phyloP scores from a whole-genome alignment of 2,113 vertebrate species.

The Chaenogobius annularis region DNA sequence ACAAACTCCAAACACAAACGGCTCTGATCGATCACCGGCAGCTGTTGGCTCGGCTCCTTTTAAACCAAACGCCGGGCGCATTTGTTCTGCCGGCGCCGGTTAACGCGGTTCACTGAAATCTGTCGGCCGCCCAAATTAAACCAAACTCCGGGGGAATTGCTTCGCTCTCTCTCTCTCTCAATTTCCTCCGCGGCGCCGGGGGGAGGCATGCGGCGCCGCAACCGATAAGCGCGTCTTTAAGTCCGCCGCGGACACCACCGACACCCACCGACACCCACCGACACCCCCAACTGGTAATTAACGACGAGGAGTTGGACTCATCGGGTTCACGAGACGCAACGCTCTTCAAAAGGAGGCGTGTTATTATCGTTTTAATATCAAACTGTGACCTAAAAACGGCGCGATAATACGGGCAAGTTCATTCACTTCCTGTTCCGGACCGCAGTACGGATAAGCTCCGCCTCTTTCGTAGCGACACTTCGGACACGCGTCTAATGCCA shows the following conservation, averaged over 20 bases:
- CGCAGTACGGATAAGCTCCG: too few species aligned
- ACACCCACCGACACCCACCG: conserved; percentile 16
- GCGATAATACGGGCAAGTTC: too few species aligned
- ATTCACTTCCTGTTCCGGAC: too few species aligned
- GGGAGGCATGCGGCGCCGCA: conserved; percentile 32
- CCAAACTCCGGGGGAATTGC: conserved; percentile 55
- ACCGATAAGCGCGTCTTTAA: conserved; percentile 50
- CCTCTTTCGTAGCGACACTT: too few species aligned
- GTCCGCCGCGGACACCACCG: conserved; percentile 42
- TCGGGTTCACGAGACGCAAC: background rate
- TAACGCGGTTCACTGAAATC: conserved; percentile 52
- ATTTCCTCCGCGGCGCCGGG: conserved; percentile 44
- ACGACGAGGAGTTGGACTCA: conserved; percentile 23
- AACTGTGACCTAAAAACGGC: too few species aligned
- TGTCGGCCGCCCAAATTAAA: conserved; percentile 56
- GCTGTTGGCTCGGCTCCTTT: conserved; percentile 19
- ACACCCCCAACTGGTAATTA: conserved; percentile 47
- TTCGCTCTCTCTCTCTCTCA: conserved; percentile 53
- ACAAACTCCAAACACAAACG: background rate
- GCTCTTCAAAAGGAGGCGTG: too few species aligned
- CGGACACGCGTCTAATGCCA: too few species aligned
- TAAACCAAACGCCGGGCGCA: conserved; percentile 22
- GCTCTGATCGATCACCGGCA: background rate
- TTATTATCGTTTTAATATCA: too few species aligned
- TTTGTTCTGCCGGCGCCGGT: conserved; percentile 45